Conservation (phyloP, 37 sponge, comb jelly and placozoan species). For the Spongilla lacustris region DNA sequence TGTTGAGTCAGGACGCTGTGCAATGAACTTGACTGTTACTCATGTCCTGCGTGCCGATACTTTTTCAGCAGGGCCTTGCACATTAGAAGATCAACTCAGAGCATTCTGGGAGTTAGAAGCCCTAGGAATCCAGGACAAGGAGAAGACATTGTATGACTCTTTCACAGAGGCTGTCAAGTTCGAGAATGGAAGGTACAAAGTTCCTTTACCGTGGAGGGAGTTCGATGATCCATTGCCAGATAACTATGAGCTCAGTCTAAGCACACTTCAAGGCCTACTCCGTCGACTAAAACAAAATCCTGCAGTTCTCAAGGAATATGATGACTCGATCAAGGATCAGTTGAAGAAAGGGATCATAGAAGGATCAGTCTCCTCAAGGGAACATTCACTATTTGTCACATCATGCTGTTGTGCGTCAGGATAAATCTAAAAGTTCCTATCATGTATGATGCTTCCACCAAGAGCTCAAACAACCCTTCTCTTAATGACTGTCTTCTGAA, state of each 20-base stretch:
- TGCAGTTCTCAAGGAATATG: slow-evolving; percentile 2
- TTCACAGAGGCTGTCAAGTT: not conserved
- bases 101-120: slow-evolving; percentile 27
- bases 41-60: not conserved
- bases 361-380: not conserved
- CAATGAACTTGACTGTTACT: not conserved
- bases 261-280: slow-evolving; percentile 19
- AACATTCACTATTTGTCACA: slow-evolving; percentile 22
- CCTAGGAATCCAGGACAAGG: not conserved
- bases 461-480: slow-evolving; percentile 14
- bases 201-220: slow-evolving; percentile 20
- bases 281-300: slow-evolving; percentile 18
- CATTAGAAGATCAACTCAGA: not conserved
- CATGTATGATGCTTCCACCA: slow-evolving; percentile 26
- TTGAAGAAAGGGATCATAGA: slow-evolving; percentile 10
- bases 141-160: not conserved
- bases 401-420: slow-evolving; percentile 29
- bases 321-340: slow-evolving; percentile 13
- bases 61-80: not conserved
- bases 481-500: slow-evolving; percentile 35
- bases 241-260: slow-evolving; percentile 8
- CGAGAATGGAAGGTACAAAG: slow-evolving; percentile 3
- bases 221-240: slow-evolving; percentile 2
- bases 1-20: too few relatives aligned
- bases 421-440: slow-evolving; percentile 27